phyloP scores from a whole-genome alignment of 2,797 vertebrate species.

The Emys orbicularis region DNA sequence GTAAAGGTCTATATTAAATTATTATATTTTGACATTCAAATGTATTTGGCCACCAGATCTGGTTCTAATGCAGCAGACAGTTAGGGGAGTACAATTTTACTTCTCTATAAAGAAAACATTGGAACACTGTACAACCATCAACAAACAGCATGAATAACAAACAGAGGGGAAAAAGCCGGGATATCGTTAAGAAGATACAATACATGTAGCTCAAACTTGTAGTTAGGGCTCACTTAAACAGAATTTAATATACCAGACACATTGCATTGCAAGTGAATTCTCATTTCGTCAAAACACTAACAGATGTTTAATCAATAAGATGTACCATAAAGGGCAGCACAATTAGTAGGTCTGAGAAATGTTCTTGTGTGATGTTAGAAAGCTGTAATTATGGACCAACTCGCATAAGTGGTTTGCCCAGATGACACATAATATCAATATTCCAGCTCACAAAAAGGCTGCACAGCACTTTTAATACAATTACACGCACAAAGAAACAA shows the following conservation, averaged over 20 bases:
- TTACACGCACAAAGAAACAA: conserved; percentile 33
- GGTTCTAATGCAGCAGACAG: conserved; percentile 2
- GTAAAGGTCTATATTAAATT: conserved; percentile 4
- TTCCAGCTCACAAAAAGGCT: conserved; percentile 36
- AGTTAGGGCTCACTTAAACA: conserved; percentile 63
- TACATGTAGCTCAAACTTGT: conserved; percentile 54
- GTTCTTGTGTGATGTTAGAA: conserved; percentile 67
- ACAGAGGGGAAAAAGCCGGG: background rate
- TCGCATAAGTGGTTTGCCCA: conserved; percentile 71
- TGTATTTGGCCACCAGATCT: conserved; percentile 48
- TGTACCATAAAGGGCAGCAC: conserved; percentile 67
- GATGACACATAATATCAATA: conserved; percentile 69
- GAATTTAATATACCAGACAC: conserved; percentile 70
- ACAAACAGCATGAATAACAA: conserved; percentile 50
- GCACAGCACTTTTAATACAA: conserved; percentile 11
- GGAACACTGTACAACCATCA: conserved; percentile 1
- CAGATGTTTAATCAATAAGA: conserved; percentile 77
- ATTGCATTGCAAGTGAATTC: conserved; percentile 65
- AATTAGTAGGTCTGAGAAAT: conserved; percentile 69
- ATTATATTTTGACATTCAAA: conserved; percentile 6
- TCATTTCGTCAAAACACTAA: conserved; percentile 69
- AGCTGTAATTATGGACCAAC: conserved; percentile 70
- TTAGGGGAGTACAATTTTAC: conserved; percentile 13
- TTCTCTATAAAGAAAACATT: conserved; percentile 40
- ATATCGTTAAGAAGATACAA: conserved; percentile 45